phyloP scores from a whole-genome alignment of 2,113 vertebrate genomes.

The Ceratotherium simum region DNA sequence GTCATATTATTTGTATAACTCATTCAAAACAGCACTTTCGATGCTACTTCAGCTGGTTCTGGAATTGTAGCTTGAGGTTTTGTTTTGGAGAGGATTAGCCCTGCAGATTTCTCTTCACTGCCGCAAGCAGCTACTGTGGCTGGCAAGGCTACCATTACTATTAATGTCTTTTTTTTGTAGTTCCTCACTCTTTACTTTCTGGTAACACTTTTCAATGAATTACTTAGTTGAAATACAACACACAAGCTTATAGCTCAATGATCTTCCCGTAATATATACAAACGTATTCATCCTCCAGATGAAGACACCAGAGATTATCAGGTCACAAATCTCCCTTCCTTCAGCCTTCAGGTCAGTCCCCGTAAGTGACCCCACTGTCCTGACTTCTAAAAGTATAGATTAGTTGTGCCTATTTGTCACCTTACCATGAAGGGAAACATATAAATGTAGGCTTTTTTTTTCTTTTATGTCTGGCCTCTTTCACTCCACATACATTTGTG shows the following conservation, averaged over 20 bases:
- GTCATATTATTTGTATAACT: neutral
- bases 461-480: neutral
- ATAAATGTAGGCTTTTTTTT: too few species aligned
- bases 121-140: too few species aligned
- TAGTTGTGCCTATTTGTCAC: too few species aligned
- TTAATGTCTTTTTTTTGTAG: neutral
- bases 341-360: neutral
- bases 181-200: neutral
- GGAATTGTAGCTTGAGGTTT: neutral
- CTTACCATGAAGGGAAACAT: neutral
- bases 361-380: rapidly evolving
- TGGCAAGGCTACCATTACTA: neutral
- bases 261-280: neutral
- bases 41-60: neutral
- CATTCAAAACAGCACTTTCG: neutral
- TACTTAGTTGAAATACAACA: neutral
- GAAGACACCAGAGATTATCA: neutral
- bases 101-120: neutral
- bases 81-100: neutral
- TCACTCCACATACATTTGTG: neutral
- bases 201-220: neutral
- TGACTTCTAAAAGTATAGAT: neutral
- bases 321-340: rapidly evolving
- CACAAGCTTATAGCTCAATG: neutral
- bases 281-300: neutral